Evolutionary conservation across 2,797 vertebrate genomes (phyloP), one percentile per base, ranked within the genome.

Genomic region (Rachycentron canadum): DNA sequence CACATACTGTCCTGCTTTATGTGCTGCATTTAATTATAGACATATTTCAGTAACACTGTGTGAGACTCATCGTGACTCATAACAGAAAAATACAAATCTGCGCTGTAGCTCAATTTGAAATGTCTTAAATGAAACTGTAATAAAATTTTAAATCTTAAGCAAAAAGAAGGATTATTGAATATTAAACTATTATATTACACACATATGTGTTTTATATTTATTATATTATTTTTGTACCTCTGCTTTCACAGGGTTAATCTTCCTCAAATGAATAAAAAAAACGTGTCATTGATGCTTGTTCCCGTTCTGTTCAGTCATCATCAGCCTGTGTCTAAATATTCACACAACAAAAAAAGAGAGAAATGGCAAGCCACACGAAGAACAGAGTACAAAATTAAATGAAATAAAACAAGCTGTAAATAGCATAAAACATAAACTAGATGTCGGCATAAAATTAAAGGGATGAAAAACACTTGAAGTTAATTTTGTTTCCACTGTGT

Each of bases 1-100:
- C n/a, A 62, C 53, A 38, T 28, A n/a, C 19, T 49, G 3, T 69
- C 32, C 47, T 59, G 40, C 43, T 80, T 45, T 71, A 26, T 65
- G 49, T 36, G 45, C 43, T 65, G 28, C 49, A 53, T 78, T 61
- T 47, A 63, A 76, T 73, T 62, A 50, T 7, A 58, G 43, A 14
- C 9, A 57, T 52, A 21, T 2, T 77, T 12, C 12, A 16, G 66
- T 85, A 66, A 56, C 12, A 19, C 17, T 45, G 43, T 19, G 7
- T 45, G 17, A 45, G 7, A 45, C 43, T 45, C 43, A 45, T 45
- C 13, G 36, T 55, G 45, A 74, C 30, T 74, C 68, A 59, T n/a
- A 43, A 56, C 7, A 71, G 30, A 45, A 45, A 75, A 43, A n/a
- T 2, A 14, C 16, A 70, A 40, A 49, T 16, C 12, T 25, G 49